These are phyloP conservation scores for Fulmarus glacialis DNA, from an alignment of 2,113 vertebrate species.

Conservation along the genomic window DNA sequence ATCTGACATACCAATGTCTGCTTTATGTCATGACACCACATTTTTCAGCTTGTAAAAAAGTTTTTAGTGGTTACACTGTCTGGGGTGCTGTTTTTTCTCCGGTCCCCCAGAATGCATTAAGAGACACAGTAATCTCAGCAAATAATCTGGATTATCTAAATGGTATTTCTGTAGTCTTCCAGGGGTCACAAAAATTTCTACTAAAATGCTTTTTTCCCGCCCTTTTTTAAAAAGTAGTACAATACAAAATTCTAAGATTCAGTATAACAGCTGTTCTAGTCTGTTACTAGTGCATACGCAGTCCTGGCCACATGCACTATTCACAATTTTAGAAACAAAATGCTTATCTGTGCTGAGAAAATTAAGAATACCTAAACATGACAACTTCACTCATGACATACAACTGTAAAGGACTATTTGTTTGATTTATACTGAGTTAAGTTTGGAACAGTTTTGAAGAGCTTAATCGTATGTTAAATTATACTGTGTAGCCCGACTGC, in stretches of 20 bases:
- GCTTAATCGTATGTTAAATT: conserved; percentile 44
- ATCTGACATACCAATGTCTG: conserved; percentile 14
- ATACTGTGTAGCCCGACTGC: conserved; percentile 24
- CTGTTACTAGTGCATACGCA: neutral
- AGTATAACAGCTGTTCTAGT: neutral
- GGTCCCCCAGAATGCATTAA: neutral
- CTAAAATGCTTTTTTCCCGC: neutral
- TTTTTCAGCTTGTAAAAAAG: neutral
- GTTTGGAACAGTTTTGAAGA: neutral
- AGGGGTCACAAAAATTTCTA: neutral
- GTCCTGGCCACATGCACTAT: neutral
- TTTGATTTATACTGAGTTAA: neutral
- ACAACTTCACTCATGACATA: neutral
- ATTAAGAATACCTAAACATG: neutral
- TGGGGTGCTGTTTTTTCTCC: neutral
- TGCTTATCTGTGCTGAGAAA: neutral
- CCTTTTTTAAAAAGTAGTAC: neutral
- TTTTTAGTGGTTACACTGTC: neutral
- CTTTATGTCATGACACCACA: conserved; percentile 11
- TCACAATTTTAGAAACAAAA: neutral
- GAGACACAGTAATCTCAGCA: neutral
- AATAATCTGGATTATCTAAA: neutral
- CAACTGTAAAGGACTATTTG: neutral
- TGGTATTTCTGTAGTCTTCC: neutral
- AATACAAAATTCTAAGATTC: neutral